These are phyloP conservation scores for Caenorhabditis sinica DNA, from an alignment of 2,888 invertebrate genomes.

Conservation along the genomic window DNA sequence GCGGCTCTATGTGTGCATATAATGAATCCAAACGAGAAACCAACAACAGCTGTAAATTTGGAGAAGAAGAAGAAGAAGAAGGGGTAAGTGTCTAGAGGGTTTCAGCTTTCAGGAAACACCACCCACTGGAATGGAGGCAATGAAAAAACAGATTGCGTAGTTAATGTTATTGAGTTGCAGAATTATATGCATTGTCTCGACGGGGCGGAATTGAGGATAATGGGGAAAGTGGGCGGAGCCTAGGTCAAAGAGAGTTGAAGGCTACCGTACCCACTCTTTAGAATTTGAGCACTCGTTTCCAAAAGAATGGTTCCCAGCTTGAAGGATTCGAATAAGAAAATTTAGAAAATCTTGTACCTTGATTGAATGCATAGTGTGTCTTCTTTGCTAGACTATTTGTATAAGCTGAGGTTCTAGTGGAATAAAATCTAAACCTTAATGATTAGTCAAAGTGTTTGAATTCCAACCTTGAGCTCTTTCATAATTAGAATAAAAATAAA, in stretches of 20 bases:
- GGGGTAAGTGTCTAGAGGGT: slow-evolving; percentile 23
- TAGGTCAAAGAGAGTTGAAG: no score
- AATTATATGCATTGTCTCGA: neutral
- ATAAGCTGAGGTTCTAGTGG: no score
- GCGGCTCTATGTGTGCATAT: neutral
- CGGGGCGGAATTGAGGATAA: no score
- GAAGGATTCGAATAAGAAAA: no score
- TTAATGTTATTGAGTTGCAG: slow-evolving; percentile 18
- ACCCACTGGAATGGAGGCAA: neutral
- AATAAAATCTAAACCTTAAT: no score
- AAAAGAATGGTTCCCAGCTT: no score
- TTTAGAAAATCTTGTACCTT: no score
- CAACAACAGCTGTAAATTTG: slow-evolving; percentile 26
- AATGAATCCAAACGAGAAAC: slow-evolving; percentile 6
- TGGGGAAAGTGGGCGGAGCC: neutral
- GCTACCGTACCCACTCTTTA: neutral
- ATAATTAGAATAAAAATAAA: no score
- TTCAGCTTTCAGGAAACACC: slow-evolving; percentile 39
- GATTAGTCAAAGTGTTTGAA: no score
- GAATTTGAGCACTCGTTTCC: neutral
- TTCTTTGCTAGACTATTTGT: no score
- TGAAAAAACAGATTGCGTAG: slow-evolving; percentile 18
- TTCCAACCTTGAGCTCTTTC: no score
- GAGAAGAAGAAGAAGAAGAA: neutral
- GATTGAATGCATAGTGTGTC: no score